Conservation (phyloP, 2,113 vertebrate species). For the Dipodomys stephensi region DNA sequence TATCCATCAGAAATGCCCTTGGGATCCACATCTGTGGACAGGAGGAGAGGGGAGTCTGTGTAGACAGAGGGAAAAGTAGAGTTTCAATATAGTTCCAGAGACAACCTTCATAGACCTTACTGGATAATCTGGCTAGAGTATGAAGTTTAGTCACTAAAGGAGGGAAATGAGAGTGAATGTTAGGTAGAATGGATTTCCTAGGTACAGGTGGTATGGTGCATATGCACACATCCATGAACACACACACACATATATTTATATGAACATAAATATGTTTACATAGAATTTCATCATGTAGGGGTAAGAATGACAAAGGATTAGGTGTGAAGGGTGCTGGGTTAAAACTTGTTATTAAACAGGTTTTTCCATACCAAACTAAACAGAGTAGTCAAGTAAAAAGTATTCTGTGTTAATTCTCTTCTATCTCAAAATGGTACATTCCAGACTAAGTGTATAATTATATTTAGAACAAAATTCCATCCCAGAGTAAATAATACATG, state of each 20-base stretch:
- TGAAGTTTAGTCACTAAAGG: not conserved
- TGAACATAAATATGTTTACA: not conserved
- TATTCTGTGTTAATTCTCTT: not conserved
- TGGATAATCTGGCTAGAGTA: not conserved
- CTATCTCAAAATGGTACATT: not conserved
- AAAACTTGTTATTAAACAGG: not conserved
- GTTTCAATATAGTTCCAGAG: not conserved
- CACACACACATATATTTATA: not conserved
- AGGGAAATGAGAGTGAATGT: not conserved
- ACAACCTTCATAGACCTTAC: not conserved
- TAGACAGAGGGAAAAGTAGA: not conserved
- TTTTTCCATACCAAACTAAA: constrained; percentile 26
- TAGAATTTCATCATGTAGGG: not conserved
- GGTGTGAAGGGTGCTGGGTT: not conserved
- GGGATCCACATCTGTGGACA: not conserved
- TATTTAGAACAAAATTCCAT: not conserved
- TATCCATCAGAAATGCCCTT: accelerated
- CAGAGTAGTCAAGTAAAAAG: constrained; percentile 28
- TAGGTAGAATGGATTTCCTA: not conserved
- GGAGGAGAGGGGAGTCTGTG: not conserved
- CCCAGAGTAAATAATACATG: constrained; percentile 37
- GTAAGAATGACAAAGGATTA: not conserved
- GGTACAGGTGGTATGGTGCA: not conserved
- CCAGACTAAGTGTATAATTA: not conserved
- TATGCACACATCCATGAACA: not conserved